phyloP scores from a whole-genome alignment of 2,888 invertebrate species.

The Drosophila kuntzei region DNA sequence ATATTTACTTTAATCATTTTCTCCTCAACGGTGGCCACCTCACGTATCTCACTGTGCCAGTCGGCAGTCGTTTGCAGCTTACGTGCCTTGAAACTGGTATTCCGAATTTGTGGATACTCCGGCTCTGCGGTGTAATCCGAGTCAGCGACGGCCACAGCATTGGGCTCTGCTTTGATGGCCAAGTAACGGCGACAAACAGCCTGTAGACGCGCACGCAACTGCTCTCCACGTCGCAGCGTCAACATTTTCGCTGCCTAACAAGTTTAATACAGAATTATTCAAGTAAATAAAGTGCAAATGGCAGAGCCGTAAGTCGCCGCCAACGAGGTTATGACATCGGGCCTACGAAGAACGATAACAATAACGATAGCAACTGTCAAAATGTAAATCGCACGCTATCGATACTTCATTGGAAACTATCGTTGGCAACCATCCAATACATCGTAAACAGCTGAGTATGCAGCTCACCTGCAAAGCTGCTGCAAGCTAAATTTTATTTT shows the following conservation, averaged over 20 bases:
- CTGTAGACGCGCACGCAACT: constrained; percentile 46
- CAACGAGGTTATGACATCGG: constrained; percentile 63
- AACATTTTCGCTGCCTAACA: constrained; percentile 51
- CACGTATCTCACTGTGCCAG: constrained; percentile 88
- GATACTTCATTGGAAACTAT: constrained; percentile 4
- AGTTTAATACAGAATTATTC: constrained; percentile 47
- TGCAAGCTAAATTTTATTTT: not conserved
- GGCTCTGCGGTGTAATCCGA: constrained; percentile 73
- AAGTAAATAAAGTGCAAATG: constrained; percentile 35
- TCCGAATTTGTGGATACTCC: constrained; percentile 84
- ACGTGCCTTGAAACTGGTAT: constrained; percentile 87
- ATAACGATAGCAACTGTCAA: constrained; percentile 11
- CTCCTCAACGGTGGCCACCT: constrained; percentile 91
- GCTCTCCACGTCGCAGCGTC: constrained; percentile 52
- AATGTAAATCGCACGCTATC: constrained; percentile 11
- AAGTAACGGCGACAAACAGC: constrained; percentile 41
- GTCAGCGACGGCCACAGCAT: constrained; percentile 26
- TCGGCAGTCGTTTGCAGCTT: constrained; percentile 86
- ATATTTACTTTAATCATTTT: constrained; percentile 93
- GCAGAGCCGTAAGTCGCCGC: constrained; percentile 26
- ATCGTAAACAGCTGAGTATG: constrained; percentile 11
- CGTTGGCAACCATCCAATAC: not conserved
- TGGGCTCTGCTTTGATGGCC: constrained; percentile 37
- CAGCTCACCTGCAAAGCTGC: not conserved
- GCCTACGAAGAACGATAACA: constrained; percentile 23